These are phyloP conservation scores for Tanytarsus gracilentus DNA, from an alignment of 2,888 invertebrate species.

Conservation along the genomic window DNA sequence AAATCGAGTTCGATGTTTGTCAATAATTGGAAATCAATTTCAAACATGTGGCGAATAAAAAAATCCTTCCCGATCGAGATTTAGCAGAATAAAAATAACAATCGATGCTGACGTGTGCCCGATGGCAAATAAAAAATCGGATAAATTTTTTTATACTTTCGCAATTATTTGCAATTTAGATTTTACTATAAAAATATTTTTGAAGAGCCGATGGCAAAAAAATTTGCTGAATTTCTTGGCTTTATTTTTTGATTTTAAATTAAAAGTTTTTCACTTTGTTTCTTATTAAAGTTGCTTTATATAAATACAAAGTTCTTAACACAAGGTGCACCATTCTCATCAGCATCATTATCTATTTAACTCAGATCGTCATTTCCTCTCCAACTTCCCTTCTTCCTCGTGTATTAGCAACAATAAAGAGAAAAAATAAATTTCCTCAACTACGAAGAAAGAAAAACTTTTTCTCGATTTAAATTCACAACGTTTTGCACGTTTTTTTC, in stretches of 20 bases:
- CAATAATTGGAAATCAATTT: conserved; percentile 28
- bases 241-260: no score
- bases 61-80: not conserved
- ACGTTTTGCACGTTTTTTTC: not conserved
- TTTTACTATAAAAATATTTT: no score
- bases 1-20: conserved; percentile 18
- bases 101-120: conserved; percentile 8
- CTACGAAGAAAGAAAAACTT: not conserved
- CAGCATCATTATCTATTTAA: no score
- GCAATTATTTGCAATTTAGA: conserved; percentile 21
- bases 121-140: conserved; percentile 5
- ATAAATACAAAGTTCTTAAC: no score
- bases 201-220: no score
- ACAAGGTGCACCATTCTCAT: no score
- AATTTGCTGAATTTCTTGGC: no score
- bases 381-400: conserved; percentile 6
- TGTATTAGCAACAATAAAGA: not conserved
- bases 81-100: not conserved
- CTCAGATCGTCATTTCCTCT: conserved; percentile 26
- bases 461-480: not conserved
- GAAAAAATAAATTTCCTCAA: conserved; percentile 16
- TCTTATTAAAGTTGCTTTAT: no score
- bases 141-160: no score
- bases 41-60: not conserved
- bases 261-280: no score